Percentiles rank a stretch among this genome's conserved stretches.
These are phyloP conservation scores for Thalassarche chlororhynchos DNA, from an alignment of 2,113 vertebrate genomes.

Conservation along the genomic window DNA sequence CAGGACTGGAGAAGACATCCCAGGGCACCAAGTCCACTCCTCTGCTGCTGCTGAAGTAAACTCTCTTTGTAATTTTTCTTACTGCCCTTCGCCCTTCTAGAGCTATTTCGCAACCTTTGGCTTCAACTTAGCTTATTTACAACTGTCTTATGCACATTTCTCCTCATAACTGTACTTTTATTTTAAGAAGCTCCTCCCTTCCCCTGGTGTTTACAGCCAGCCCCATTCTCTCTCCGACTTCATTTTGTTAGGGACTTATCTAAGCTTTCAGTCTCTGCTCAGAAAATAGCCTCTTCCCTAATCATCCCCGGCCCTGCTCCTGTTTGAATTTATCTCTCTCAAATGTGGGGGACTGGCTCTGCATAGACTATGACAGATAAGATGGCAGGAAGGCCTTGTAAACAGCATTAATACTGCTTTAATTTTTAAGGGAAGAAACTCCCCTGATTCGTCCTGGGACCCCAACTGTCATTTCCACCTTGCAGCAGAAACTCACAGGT, in stretches of 20 bases:
- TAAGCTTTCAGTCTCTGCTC: neutral
- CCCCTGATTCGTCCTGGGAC: neutral
- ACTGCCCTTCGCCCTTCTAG: neutral
- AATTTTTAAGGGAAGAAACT: neutral
- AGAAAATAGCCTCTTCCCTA: conserved; percentile 9
- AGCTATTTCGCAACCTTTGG: neutral
- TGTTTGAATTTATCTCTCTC: neutral
- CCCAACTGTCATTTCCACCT: neutral
- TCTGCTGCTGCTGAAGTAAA: neutral
- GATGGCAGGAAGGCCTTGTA: neutral
- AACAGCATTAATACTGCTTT: neutral
- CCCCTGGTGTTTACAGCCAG: neutral
- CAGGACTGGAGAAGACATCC: neutral
- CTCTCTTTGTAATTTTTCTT: neutral
- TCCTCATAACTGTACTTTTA: neutral
- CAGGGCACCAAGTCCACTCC: neutral
- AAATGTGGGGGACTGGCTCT: neutral
- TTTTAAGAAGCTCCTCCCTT: neutral
- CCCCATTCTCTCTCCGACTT: neutral
- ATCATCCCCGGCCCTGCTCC: neutral
- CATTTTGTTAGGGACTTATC: neutral
- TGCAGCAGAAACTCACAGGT: neutral
- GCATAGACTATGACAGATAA: neutral
- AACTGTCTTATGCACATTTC: neutral
- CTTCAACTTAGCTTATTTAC: neutral